Percentiles rank a stretch among this genome's conserved stretches.
These are phyloP conservation scores for Polymixis lichenea DNA, from an alignment of 2,888 invertebrate species.

Conservation along the genomic window DNA sequence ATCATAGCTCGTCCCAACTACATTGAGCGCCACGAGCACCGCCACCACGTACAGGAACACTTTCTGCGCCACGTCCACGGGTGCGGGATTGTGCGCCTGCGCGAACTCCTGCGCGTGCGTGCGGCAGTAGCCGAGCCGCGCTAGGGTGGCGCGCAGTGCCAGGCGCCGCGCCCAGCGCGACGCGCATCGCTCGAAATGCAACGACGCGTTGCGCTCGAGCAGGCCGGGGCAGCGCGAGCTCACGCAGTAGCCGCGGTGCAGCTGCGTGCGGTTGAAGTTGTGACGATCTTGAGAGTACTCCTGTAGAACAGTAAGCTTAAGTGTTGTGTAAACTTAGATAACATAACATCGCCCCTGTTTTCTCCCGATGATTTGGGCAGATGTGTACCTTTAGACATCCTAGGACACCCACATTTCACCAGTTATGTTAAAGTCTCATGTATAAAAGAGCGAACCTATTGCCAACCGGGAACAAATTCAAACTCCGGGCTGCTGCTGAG, in stretches of 20 bases:
- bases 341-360: background rate
- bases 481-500: no score
- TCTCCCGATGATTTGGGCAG: background rate
- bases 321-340: no score
- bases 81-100: constrained; percentile 56
- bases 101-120: constrained; percentile 69
- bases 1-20: constrained; percentile 77
- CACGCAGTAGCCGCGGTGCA: constrained; percentile 84
- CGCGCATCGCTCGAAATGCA: constrained; percentile 78
- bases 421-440: no score
- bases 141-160: constrained; percentile 66
- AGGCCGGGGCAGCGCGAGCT: constrained; percentile 75
- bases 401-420: no score
- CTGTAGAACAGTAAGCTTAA: constrained; percentile 61
- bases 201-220: constrained; percentile 68
- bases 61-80: constrained; percentile 67
- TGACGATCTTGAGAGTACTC: constrained; percentile 74
- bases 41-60: constrained; percentile 67
- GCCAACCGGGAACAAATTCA: no score
- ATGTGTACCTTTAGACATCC: background rate
- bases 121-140: constrained; percentile 74
- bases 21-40: constrained; percentile 68
- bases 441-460: no score
- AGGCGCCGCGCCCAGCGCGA: constrained; percentile 69
- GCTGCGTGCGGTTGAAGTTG: constrained; percentile 79